Conservation (phyloP, 1,140 invertebrate genomes). For the Subanguina moxae region DNA sequence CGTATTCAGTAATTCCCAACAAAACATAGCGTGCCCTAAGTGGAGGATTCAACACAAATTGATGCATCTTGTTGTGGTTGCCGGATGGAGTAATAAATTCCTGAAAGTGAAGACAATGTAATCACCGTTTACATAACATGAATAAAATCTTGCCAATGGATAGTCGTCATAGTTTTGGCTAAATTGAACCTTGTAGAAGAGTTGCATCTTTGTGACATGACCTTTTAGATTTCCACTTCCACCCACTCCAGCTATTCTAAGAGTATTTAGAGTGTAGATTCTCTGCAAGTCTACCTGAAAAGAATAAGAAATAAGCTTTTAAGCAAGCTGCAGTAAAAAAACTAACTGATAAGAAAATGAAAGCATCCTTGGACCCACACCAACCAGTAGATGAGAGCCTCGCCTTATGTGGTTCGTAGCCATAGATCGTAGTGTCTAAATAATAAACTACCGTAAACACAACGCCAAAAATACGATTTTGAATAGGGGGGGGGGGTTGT, state of each 20-base stretch:
- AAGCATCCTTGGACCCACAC: conserved; percentile 75
- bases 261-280: conserved; percentile 76
- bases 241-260: conserved; percentile 54
- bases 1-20: conserved; percentile 84
- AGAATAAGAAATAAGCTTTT: not conserved
- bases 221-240: conserved; percentile 52
- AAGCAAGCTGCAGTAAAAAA: not conserved
- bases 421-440: conserved; percentile 49
- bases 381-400: conserved; percentile 54
- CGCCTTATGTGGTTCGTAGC: conserved; percentile 58
- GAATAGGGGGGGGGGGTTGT: no score
- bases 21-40: conserved; percentile 88
- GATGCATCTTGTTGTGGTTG: conserved; percentile 87
- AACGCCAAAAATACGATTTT: not conserved
- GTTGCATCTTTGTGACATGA: conserved; percentile 77
- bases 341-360: conserved; percentile 84
- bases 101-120: conserved; percentile 5
- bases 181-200: conserved; percentile 91
- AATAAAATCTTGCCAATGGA: conserved; percentile 67
- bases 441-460: conserved; percentile 1
- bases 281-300: conserved; percentile 72
- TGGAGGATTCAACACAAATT: conserved; percentile 87
- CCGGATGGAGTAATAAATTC: conserved; percentile 67
- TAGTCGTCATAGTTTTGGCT: conserved; percentile 90
- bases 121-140: conserved; percentile 10